A percentile compares a stretch with the other conserved stretches of the same genome.
These are phyloP conservation scores for Phasia obesa DNA, from an alignment of 2,888 invertebrate genomes.

Conservation along the genomic window DNA sequence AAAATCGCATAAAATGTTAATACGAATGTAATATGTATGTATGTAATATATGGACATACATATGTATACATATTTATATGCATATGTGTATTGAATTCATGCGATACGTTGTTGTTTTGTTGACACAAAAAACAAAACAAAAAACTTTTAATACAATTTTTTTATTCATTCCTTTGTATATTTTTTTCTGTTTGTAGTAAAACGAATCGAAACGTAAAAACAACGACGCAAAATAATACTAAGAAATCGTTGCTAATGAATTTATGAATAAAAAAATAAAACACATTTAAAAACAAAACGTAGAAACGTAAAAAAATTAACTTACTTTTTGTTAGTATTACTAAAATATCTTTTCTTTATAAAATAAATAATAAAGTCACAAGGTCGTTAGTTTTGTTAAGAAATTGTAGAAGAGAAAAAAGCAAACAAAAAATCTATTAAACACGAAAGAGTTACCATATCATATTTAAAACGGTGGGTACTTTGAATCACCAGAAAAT, in stretches of 20 bases:
- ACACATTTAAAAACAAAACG: neutral
- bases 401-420: constrained; percentile 14
- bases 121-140: neutral
- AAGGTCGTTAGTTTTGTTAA: constrained; percentile 59
- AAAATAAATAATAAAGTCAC: constrained; percentile 55
- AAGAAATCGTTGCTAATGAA: constrained; percentile 59
- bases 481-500: too few species aligned
- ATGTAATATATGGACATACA: too few species aligned
- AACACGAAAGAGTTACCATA: neutral
- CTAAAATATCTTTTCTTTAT: constrained; percentile 1
- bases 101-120: neutral
- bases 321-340: constrained; percentile 1
- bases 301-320: neutral
- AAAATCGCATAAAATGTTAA: constrained; percentile 28
- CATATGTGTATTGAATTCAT: neutral
- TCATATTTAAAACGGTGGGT: neutral
- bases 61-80: neutral
- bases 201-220: constrained; percentile 44
- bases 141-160: neutral
- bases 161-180: neutral
- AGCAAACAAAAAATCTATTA: neutral
- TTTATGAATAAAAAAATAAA: constrained; percentile 47
- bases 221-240: constrained; percentile 3
- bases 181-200: constrained; percentile 13
- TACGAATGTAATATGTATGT: too few species aligned